A percentile compares a stretch with the other conserved stretches of the same genome.
phyloP scores from a whole-genome alignment of 2,888 invertebrate genomes.

The Scotopteryx bipunctaria region DNA sequence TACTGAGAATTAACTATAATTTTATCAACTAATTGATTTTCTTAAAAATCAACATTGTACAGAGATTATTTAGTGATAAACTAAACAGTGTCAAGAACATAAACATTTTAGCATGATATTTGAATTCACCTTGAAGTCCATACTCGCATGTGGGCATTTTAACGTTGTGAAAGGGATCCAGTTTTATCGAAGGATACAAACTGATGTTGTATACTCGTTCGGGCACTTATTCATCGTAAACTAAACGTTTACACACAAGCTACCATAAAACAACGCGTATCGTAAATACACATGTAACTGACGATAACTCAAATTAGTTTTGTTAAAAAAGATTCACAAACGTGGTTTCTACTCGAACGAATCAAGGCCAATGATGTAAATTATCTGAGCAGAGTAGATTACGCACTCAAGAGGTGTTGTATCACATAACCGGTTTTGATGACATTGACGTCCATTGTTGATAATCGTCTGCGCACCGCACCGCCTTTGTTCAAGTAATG shows the following conservation, averaged over 20 bases:
- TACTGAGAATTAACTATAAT: not conserved
- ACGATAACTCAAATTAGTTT: conserved; percentile 25
- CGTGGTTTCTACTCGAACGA: conserved; percentile 33
- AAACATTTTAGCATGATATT: conserved; percentile 38
- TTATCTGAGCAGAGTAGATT: conserved; percentile 32
- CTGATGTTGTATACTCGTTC: not conserved
- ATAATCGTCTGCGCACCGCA: conserved; percentile 26
- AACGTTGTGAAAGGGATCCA: conserved; percentile 29
- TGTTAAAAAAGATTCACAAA: conserved; percentile 26
- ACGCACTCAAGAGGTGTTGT: conserved; percentile 36
- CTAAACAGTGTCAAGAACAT: conserved; percentile 41
- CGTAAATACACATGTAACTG: conserved; percentile 20
- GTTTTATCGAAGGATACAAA: conserved; percentile 24
- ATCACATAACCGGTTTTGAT: conserved; percentile 42
- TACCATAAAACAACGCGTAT: conserved; percentile 5
- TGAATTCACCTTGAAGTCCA: conserved; percentile 51
- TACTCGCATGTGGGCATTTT: conserved; percentile 27
- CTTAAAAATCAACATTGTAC: too few species aligned
- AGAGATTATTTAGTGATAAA: not conserved
- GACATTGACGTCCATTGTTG: conserved; percentile 40
- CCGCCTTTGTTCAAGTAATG: conserved; percentile 33
- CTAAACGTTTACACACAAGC: conserved; percentile 4
- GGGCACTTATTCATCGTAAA: conserved; percentile 10
- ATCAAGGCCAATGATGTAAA: conserved; percentile 38
- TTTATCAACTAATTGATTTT: not conserved